Percentiles rank a stretch among this genome's conserved stretches.
Conservation (phyloP, 2,888 invertebrate species). For the Cataglyphis livida region DNA sequence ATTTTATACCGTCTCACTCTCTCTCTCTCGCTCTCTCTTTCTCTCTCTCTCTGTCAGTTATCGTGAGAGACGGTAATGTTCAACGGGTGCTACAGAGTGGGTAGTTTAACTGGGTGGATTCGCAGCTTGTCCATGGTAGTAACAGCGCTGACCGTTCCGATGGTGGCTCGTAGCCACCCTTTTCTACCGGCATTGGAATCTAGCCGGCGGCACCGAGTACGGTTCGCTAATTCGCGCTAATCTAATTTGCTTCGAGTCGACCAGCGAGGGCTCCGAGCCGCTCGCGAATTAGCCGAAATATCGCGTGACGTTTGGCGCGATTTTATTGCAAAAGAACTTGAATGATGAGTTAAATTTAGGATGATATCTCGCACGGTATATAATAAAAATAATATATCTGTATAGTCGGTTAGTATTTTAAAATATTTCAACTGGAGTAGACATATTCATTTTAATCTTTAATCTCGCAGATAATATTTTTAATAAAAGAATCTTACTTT, state of each 20-base stretch:
- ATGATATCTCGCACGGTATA: background rate
- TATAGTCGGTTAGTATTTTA: background rate
- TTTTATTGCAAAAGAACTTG: background rate
- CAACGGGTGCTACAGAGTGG: conserved; percentile 10
- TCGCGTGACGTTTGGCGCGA: background rate
- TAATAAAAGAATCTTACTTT: background rate
- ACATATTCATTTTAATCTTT: background rate
- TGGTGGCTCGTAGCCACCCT: conserved; percentile 61
- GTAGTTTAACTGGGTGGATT: conserved; percentile 22
- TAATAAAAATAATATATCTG: background rate
- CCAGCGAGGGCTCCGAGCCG: conserved; percentile 76
- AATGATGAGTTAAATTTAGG: background rate
- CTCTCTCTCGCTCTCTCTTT: conserved; percentile 14
- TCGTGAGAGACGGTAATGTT: conserved; percentile 42
- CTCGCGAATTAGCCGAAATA: conserved; percentile 55
- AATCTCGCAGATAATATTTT: background rate
- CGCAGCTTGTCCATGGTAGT: conserved; percentile 25
- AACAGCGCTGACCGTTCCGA: conserved; percentile 38
- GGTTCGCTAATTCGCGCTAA: conserved; percentile 80
- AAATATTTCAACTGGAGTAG: background rate
- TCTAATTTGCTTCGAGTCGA: conserved; percentile 78
- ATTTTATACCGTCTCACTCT: conserved; percentile 54
- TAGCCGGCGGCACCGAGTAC: conserved; percentile 76
- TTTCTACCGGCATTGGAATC: conserved; percentile 74
- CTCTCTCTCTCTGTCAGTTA: conserved; percentile 26